These are phyloP conservation scores for Uloborus plumipes DNA, from an alignment of 2,888 invertebrate species.

Conservation along the genomic window DNA sequence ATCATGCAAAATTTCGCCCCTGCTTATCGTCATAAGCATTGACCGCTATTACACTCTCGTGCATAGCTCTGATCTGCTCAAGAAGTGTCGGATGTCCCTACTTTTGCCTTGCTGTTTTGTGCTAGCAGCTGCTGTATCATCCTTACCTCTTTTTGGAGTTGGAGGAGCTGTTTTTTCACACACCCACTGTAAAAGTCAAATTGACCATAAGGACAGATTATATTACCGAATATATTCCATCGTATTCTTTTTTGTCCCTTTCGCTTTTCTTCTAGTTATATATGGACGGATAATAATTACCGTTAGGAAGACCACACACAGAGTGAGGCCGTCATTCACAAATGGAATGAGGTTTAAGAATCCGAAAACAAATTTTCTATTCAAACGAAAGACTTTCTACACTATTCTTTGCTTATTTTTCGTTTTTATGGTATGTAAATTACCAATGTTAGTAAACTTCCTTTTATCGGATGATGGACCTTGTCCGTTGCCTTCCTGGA, in stretches of 20 bases:
- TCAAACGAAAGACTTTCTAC: constrained; percentile 69
- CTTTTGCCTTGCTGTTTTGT: constrained; percentile 67
- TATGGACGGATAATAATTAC: constrained; percentile 68
- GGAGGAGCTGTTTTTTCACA: constrained; percentile 23
- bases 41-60: constrained; percentile 69
- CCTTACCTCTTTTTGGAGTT: constrained; percentile 39
- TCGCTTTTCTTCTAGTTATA: constrained; percentile 67
- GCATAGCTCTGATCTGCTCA: constrained; percentile 67
- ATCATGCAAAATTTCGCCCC: constrained; percentile 67
- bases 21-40: constrained; percentile 68
- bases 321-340: constrained; percentile 65
- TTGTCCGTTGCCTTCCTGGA: constrained; percentile 50
- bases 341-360: no score
- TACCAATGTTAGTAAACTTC: constrained; percentile 67
- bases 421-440: constrained; percentile 68
- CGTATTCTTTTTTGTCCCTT: constrained; percentile 68
- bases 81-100: constrained; percentile 65
- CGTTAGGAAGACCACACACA: constrained; percentile 66
- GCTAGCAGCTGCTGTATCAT: constrained; percentile 64
- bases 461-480: background rate
- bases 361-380: constrained; percentile 23
- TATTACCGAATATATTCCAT: constrained; percentile 63
- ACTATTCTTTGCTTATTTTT: constrained; percentile 69
- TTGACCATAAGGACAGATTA: background rate
- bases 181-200: constrained; percentile 67